Percentiles rank a stretch among this genome's conserved stretches.
Conservation (phyloP, 2,797 vertebrate genomes). For the Austrolebias charrua region DNA sequence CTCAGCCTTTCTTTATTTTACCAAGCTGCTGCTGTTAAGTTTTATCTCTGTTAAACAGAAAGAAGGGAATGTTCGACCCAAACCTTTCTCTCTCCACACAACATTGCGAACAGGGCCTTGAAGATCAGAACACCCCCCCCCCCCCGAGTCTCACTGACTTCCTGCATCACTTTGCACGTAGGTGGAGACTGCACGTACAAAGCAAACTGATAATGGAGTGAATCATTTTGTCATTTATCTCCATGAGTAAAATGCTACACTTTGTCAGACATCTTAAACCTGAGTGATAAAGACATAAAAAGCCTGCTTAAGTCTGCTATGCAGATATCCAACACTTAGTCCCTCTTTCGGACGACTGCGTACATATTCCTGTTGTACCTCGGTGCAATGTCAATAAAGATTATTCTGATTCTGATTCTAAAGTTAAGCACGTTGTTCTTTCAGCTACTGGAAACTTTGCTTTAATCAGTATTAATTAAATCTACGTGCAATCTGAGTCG, state of each 20-base stretch:
- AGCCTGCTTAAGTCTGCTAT: neutral
- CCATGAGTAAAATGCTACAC: slow-evolving; percentile 26
- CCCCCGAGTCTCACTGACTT: slow-evolving; percentile 20
- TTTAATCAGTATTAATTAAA: slow-evolving; percentile 33
- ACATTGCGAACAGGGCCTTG: slow-evolving; percentile 33
- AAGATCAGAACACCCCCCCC: slow-evolving; percentile 49
- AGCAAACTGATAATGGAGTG: slow-evolving; percentile 54
- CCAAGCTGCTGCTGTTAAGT: slow-evolving; percentile 55
- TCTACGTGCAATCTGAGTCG: slow-evolving; percentile 20
- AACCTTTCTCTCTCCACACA: slow-evolving; percentile 23
- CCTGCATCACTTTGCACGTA: slow-evolving; percentile 37
- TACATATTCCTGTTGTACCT: too few species aligned
- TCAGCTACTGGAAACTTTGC: slow-evolving; percentile 8
- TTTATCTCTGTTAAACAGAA: slow-evolving; percentile 66
- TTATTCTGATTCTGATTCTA: too few species aligned
- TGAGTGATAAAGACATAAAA: slow-evolving; percentile 20
- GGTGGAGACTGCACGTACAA: slow-evolving; percentile 39
- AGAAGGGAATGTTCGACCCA: slow-evolving; percentile 31
- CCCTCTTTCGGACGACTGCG: too few species aligned
- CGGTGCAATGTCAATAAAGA: too few species aligned
- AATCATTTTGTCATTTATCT: slow-evolving; percentile 40
- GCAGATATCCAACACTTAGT: neutral
- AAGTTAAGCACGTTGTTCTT: neutral
- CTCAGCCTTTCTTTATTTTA: slow-evolving; percentile 32
- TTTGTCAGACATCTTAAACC: slow-evolving; percentile 23